These are phyloP conservation scores for Bos javanicus DNA, from an alignment of 2,113 vertebrate genomes.

Conservation along the genomic window DNA sequence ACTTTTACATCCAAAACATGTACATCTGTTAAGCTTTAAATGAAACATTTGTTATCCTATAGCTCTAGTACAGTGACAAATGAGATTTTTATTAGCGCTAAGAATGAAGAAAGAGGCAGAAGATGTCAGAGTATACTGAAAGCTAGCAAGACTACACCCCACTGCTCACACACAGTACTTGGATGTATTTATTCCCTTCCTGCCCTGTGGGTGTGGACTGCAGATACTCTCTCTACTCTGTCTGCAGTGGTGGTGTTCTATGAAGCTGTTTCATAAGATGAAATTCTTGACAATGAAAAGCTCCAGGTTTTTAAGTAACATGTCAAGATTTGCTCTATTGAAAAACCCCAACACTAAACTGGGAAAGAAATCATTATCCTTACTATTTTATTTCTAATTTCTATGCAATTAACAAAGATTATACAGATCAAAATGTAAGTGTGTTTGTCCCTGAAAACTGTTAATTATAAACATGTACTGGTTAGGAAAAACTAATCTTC, in stretches of 20 bases:
- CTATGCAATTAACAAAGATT: constrained; percentile 48
- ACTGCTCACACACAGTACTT: background rate
- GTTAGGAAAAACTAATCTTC: constrained; percentile 51
- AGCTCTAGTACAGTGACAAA: background rate
- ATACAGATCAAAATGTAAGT: background rate
- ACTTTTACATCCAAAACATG: constrained; percentile 10
- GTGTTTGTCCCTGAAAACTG: constrained; percentile 15
- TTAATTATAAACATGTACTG: constrained; percentile 32
- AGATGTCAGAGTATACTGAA: background rate
- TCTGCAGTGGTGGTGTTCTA: background rate
- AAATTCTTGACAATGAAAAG: background rate
- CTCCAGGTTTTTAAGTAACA: background rate
- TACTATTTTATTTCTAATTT: constrained; percentile 50
- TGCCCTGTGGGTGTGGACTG: background rate
- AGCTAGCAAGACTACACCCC: background rate
- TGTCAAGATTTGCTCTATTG: constrained; percentile 28
- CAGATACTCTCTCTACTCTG: background rate
- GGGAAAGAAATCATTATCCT: constrained; percentile 1
- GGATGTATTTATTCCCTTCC: background rate
- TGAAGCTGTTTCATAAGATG: background rate
- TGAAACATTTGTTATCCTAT: background rate
- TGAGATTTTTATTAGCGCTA: background rate
- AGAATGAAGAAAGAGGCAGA: background rate
- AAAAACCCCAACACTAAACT: background rate
- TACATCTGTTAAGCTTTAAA: constrained; percentile 27